Evolutionary conservation across 2,888 invertebrate species (phyloP).

Genomic region (Drosophila silvestris): DNA sequence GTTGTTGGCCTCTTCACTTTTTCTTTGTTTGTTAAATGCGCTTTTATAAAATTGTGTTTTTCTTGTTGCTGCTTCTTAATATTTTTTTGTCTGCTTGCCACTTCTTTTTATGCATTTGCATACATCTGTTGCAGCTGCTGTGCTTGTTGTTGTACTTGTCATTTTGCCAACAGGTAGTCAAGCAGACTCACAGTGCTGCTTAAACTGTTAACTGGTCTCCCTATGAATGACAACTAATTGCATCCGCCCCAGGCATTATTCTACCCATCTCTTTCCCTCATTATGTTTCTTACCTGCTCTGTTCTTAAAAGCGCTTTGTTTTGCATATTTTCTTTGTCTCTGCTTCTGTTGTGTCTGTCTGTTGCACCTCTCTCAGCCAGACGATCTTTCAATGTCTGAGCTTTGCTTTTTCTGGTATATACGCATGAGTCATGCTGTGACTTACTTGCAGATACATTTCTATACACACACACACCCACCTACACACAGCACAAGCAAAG

Average conservation of each 20-base stretch:
- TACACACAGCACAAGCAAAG: too few relatives aligned
- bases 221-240: constrained; percentile 42
- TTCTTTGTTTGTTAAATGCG: constrained; percentile 77
- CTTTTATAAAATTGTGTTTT: constrained; percentile 66
- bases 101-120: constrained; percentile 64
- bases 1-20: constrained; percentile 49
- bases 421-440: constrained; percentile 32
- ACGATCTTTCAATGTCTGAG: constrained; percentile 28
- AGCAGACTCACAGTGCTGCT: constrained; percentile 16
- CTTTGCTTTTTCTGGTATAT: constrained; percentile 10
- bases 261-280: neutral
- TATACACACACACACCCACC: neutral
- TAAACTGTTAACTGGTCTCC: constrained; percentile 34
- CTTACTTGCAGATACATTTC: constrained; percentile 1
- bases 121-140: constrained; percentile 26
- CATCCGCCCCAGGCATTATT: constrained; percentile 23
- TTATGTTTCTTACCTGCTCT: neutral
- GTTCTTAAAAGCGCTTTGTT: constrained; percentile 1
- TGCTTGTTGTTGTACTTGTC: constrained; percentile 27
- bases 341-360: neutral
- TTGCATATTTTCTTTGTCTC: constrained; percentile 19
- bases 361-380: neutral
- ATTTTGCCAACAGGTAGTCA: constrained; percentile 65
- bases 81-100: constrained; percentile 49
- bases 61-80: constrained; percentile 35